Evolutionary conservation across 2,888 invertebrate genomes (phyloP), one percentile per base, ranked within the genome.

Genomic region (Ommatoiulus sabulosus): DNA sequence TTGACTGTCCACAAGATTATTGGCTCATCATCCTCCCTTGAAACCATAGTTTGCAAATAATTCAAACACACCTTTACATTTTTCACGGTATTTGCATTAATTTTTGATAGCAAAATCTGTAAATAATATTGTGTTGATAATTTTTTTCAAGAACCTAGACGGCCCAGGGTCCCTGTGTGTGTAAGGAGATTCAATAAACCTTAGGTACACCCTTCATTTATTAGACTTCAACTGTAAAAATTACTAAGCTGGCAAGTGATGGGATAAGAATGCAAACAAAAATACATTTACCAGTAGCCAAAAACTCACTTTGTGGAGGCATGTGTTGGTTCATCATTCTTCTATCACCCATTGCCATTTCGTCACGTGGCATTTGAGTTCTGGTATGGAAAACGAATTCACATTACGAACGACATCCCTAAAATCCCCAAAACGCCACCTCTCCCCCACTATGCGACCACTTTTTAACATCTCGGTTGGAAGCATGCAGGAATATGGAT

Each of bases 351-450:
- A 86, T 86, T 3, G 86, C 86, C 87, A 88, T 84, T 44, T 88
- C 88, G 35, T 88, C 72, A 24, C 86, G 89, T 46, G 86, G 87
- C 87, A 86, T 87, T 48, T 88, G 87, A 35, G 88, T 84, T n/a
- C 86, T 89, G 84, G 86, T 87, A 44, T 17, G 35, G 57, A 35
- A 43, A 87, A 35, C 35, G 63, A 87, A 8, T n/a, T 72, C 72
- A n/a, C 86, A 46, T 43, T 43, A 5, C 2, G 35, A 35, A 35
- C 35, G 35, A 35, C 35, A 35, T 35, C 35, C 2, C 35, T 35
- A 35, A 1, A 35, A 35, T 35, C 35, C 35, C 35, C 35, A 35
- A 35, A 35, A 35, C 35, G 35, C 35, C 35, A 35, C 46, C 3
- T 46, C 46, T 46, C 46, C 8, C 46, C 46, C 1, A 17, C 52